Percentiles rank a stretch among this genome's conserved stretches.
These are phyloP conservation scores for Catharus bicknelli DNA, from an alignment of 2,113 vertebrate species.

Conservation along the genomic window DNA sequence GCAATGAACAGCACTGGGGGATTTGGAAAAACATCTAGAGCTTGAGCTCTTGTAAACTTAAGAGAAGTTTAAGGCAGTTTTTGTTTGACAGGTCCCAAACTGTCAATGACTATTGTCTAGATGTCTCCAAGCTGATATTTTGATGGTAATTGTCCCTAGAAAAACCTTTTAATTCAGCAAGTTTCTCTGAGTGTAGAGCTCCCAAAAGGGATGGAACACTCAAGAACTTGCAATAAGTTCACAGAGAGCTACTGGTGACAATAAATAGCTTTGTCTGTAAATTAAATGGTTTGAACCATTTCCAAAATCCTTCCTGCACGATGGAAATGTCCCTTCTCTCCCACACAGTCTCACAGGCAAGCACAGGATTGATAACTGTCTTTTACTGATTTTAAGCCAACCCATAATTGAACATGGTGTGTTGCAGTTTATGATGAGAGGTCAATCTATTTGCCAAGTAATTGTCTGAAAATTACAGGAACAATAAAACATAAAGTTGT, in stretches of 20 bases:
- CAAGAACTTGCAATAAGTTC: not conserved
- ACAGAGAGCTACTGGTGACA: not conserved
- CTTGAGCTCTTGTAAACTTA: not conserved
- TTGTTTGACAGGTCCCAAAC: not conserved
- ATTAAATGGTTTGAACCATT: not conserved
- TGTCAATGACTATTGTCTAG: not conserved
- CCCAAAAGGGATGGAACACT: not conserved
- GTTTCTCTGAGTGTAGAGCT: not conserved
- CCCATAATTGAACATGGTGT: not conserved
- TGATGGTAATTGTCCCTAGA: not conserved
- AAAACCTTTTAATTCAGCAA: not conserved
- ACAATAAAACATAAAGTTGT: constrained; percentile 20
- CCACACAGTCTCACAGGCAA: not conserved
- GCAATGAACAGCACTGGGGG: not conserved
- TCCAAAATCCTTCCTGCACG: not conserved
- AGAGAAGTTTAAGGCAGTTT: not conserved
- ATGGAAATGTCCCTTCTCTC: not conserved
- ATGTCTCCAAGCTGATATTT: not conserved
- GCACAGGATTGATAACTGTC: not conserved
- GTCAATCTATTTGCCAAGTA: constrained; percentile 9
- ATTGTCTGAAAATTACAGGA: constrained; percentile 38
- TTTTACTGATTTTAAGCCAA: not conserved
- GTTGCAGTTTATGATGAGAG: constrained; percentile 10
- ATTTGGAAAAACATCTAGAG: not conserved
- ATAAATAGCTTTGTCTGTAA: not conserved